Percentiles rank a stretch among this genome's conserved stretches.
Conservation (phyloP, 2,888 invertebrate species). For the Eurytoma californica region DNA sequence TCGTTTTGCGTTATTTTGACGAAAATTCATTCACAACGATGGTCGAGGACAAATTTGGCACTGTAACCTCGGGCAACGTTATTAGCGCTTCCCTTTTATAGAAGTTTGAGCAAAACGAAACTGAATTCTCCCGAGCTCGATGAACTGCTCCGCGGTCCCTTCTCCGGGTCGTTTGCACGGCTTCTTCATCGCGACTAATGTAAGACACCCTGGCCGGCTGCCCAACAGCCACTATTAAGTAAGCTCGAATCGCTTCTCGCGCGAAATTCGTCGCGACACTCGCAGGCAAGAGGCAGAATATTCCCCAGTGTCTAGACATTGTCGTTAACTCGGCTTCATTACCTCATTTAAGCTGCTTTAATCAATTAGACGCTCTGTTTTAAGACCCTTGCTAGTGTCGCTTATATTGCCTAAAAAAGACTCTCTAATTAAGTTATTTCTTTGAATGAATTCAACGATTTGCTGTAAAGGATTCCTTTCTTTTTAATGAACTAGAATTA, state of each 20-base stretch:
- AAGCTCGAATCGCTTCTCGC: background rate
- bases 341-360: slow-evolving; percentile 23
- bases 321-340: slow-evolving; percentile 1
- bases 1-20: no score
- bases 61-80: no score
- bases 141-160: no score
- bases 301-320: background rate
- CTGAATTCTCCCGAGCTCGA: no score
- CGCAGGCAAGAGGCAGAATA: background rate
- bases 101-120: no score
- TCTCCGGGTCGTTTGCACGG: background rate
- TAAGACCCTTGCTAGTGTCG: background rate
- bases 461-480: no score
- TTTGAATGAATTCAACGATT: no score
- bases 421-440: no score
- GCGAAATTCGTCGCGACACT: slow-evolving; percentile 29
- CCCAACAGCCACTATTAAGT: slow-evolving; percentile 53
- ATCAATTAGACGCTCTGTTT: slow-evolving; percentile 31
- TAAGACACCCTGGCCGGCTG: slow-evolving; percentile 49
- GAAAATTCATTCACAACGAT: no score
- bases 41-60: no score
- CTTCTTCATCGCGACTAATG: slow-evolving; percentile 1
- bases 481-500: no score
- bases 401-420: background rate
- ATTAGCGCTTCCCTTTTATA: no score